These are phyloP conservation scores for Eolophus roseicapilla DNA, from an alignment of 2,113 vertebrate species.

Conservation along the genomic window DNA sequence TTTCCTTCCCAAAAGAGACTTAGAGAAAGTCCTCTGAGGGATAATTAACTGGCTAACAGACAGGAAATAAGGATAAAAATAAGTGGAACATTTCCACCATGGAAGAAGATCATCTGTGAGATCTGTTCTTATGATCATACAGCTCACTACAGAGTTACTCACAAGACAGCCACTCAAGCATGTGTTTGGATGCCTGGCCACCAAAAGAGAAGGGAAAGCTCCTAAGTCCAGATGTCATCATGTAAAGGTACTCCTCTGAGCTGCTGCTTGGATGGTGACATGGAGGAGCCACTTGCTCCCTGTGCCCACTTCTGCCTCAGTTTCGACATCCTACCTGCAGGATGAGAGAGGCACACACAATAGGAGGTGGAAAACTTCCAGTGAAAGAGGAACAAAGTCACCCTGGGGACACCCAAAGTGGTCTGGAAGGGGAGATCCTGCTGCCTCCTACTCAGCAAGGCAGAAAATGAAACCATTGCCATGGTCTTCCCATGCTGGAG, in stretches of 20 bases:
- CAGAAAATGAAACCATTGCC: background rate
- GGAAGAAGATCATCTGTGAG: background rate
- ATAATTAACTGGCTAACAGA: slow-evolving; percentile 24
- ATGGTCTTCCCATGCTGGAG: background rate
- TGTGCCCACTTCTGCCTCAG: background rate
- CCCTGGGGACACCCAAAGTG: background rate
- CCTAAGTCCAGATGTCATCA: background rate
- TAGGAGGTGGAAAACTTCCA: background rate
- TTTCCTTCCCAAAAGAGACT: slow-evolving; percentile 5
- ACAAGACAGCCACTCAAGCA: background rate
- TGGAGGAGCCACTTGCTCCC: background rate
- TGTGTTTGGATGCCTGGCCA: background rate
- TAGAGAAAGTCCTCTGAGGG: slow-evolving; percentile 15
- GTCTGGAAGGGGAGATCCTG: background rate
- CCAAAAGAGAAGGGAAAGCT: background rate
- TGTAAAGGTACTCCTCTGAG: background rate
- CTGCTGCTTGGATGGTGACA: background rate
- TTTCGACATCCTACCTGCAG: background rate
- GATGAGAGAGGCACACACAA: background rate
- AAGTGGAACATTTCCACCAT: background rate
- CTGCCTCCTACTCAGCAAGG: background rate
- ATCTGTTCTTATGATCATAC: background rate
- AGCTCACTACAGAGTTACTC: background rate
- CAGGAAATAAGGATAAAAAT: slow-evolving; percentile 26
- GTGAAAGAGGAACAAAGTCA: background rate